Evolutionary conservation across 2,113 vertebrate genomes (phyloP).

Genomic region (Gymnocephalus cernua): DNA sequence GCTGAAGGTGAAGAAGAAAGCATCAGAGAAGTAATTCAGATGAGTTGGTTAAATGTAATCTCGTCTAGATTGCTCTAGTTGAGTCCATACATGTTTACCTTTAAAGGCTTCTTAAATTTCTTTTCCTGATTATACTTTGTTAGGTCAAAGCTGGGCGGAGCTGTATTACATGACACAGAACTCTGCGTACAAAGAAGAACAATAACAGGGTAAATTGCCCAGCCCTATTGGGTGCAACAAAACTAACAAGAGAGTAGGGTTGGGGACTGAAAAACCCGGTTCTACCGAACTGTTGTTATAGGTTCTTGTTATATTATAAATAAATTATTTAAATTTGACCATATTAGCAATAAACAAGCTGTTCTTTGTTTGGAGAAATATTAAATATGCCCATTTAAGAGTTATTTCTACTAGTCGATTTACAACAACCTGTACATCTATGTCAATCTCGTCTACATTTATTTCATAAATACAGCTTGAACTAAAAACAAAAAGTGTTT

Average conservation of each 20-base stretch:
- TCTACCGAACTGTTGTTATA: too few species aligned
- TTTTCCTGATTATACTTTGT: background rate
- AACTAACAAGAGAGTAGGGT: background rate
- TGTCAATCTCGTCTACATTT: background rate
- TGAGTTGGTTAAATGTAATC: conserved; percentile 13
- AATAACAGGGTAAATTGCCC: background rate
- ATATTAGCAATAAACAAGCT: too few species aligned
- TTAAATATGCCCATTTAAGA: background rate
- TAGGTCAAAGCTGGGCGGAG: conserved; percentile 11
- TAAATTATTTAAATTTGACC: too few species aligned
- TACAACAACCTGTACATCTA: background rate
- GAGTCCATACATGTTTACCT: background rate
- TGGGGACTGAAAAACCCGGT: too few species aligned
- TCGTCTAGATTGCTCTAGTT: background rate
- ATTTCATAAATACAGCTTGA: background rate
- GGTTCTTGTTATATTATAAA: too few species aligned
- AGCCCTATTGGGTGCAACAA: background rate
- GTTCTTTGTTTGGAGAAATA: background rate
- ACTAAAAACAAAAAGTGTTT: too few species aligned
- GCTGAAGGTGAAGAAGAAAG: conserved; percentile 4
- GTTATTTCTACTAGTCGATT: too few species aligned
- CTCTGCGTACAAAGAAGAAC: background rate
- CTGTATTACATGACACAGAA: background rate
- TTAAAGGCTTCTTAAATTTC: background rate
- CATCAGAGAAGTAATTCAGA: conserved; percentile 6